Evolutionary conservation across 2,888 invertebrate species (phyloP), one percentile per base, ranked within the genome.

Genomic region (Metellina segmentata): DNA sequence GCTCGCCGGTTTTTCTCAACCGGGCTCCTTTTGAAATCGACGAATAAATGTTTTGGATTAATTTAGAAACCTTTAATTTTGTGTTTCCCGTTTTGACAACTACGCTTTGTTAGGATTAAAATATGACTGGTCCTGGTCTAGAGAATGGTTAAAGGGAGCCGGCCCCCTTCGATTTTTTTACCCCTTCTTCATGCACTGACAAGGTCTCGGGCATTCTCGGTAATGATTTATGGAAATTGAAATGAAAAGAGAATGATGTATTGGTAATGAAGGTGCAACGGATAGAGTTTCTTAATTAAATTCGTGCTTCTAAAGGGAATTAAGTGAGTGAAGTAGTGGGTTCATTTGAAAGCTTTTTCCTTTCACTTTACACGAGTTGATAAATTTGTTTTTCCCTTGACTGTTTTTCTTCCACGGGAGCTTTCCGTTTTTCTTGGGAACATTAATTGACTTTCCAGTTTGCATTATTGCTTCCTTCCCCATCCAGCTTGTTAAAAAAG

Each of bases 11-110:
- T 81, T 79, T 90, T 70, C 61, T 34, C 75, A 19, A 61, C 81
- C 34, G 48, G 48, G 48, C 71, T 20, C 61, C 78, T 83, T 87
- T 82, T 69, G 78, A 74, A 86, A 90, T 87, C 82, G 87, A 69
- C 71, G 87, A 91, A 91, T 91, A 91, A 91, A 91, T 91, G 87
- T 91, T 87, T 81, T 81, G 90, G 90, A 90, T 85, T 90, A 87
- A 91, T 91, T 91, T 87, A 61, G 75, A 52, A 90, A 87, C 82
- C 91, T 91, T 91, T 87, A 82, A 91, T 87, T 91, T 91, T 91
- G 87, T 87, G 83, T 79, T 86, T 86, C 86, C 86, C 70, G 61
- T 90, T 90, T 82, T 90, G 90, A 90, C 90, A 90, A 86, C 74
- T 52, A 81, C 81, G 82, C 91, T 91, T 87, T 91, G 87, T 91